Evolutionary conservation across 1,140 invertebrate genomes (phyloP).

Genomic region (Tetragnatha versicolor): DNA sequence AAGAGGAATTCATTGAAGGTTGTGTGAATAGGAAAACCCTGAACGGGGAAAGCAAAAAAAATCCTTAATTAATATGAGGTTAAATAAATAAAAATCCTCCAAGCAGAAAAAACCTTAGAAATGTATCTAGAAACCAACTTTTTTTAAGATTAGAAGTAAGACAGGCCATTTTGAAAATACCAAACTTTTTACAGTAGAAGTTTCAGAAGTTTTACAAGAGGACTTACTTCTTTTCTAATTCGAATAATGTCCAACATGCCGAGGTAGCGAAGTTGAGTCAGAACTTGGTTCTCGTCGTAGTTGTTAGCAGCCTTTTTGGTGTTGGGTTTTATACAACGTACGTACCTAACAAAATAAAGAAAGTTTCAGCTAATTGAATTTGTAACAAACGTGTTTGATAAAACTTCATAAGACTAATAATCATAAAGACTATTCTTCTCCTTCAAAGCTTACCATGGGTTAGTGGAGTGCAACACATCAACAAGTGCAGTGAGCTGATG

Average conservation of each 20-base stretch:
- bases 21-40: slow-evolving; percentile 92
- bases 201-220: not conserved
- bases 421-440: not conserved
- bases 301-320: slow-evolving; percentile 82
- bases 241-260: slow-evolving; percentile 96
- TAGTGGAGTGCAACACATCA: slow-evolving; percentile 88
- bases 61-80: not conserved
- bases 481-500: slow-evolving; percentile 89
- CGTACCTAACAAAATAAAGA: slow-evolving; percentile 73
- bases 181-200: not conserved
- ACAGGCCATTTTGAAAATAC: not conserved
- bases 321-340: slow-evolving; percentile 95
- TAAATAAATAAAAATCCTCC: not conserved
- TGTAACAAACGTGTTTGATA: not conserved
- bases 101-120: not conserved
- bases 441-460: slow-evolving; percentile 77
- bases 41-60: not conserved
- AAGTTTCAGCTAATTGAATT: slow-evolving; percentile 5
- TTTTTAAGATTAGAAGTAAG: not conserved
- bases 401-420: not conserved
- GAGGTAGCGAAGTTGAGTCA: slow-evolving; percentile 90
- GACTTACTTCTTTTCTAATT: slow-evolving; percentile 71
- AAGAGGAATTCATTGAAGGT: slow-evolving; percentile 78
- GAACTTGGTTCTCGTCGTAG: slow-evolving; percentile 83
- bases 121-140: not conserved